Evolutionary conservation across 1,140 invertebrate species (phyloP), one percentile per base, ranked within the genome.

Genomic region (Heterodera schachtii): DNA sequence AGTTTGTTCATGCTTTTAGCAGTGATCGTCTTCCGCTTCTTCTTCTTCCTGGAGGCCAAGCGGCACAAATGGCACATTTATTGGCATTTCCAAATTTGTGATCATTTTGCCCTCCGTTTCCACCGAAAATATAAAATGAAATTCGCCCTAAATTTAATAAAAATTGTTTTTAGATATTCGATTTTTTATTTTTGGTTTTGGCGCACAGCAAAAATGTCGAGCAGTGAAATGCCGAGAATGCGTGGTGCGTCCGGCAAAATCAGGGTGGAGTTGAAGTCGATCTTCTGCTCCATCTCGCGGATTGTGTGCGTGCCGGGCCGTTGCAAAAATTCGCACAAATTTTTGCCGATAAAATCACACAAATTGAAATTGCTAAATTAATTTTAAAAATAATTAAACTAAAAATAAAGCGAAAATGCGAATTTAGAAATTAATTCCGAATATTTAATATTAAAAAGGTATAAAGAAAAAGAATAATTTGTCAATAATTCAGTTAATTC

Each of bases 201-300:
- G 31, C 31, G n/a, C 70, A 88, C 85, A 8, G 84, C 82, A 64
- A 86, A 86, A 19, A 86, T 46, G 80, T 86, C 85, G 21, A 86
- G 76, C 60, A 86, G 64, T 52, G 87, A 87, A 49, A 86, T 86
- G 19, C 85, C 85, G n/a, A 86, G 79, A 71, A 86, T 75, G n/a
- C 75, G 52, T 43, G 85, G 85, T 43, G 85, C 84, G 77, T 86
- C 85, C 47, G 85, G 85, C 13, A 86, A 43, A 43, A 66, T 21
- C 43, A 84, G 67, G 0, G 85, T 86, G 44, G 84, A 86, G 67
- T 86, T 86, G 75, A 86, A 86, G 19, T 75, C 52, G 19, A 86
- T 60, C 52, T 86, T 84, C 44, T 88, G 74, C 73, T 86, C 85
- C 16, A 86, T 67, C 47, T 86, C 85, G 44, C 78, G 69, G 43